Evolutionary conservation across 2,113 vertebrate genomes (phyloP), one percentile per base, ranked within the genome.

Genomic region (Neogale vison): DNA sequence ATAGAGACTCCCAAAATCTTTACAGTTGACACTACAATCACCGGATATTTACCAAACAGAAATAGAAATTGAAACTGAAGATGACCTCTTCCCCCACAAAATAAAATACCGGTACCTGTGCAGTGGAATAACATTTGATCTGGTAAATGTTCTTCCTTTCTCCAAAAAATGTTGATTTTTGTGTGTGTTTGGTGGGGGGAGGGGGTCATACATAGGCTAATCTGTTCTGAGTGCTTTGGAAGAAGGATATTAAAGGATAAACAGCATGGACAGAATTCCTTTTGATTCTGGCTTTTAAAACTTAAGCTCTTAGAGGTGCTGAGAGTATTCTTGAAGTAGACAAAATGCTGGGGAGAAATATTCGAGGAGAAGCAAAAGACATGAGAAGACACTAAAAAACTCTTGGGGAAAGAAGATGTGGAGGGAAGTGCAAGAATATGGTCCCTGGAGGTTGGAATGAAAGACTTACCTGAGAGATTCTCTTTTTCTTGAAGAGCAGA

Each of bases 231-330:
- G 45, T 31, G 61, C 71, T 42, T 93, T 63, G 21, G 45, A 85
- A 23, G 45, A 86, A 63, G 9, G 63, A 50, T 85, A 17, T 36
- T 31, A 96, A 50, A 65, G 2, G 11, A 57, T 24, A 29, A 42
- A 61, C 81, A 61, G 10, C 81, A 61, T 67, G 47, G 5, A 59
- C n/a, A 55, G 23, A 17, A 7, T 9, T 72, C 20, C 42, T 69
- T 95, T 81, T 57, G 7, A 69, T 34, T 29, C 42, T 89, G 34
- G 47, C 61, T 84, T 96, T 50, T 84, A 79, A 96, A 93, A 84
- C 59, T 20, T 89, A 79, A 93, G 36, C 34, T 96, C 69, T 77
- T 79, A 59, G 11, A 71, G 39, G 8, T 57, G 20, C 20, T 61
- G 59, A 79, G 20, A 21, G 36, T 65, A 59, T 45, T 88, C 45